Base-by-base conservation (phyloP, 2,888 invertebrate genomes). In the Mesochorus sp. region DNA sequence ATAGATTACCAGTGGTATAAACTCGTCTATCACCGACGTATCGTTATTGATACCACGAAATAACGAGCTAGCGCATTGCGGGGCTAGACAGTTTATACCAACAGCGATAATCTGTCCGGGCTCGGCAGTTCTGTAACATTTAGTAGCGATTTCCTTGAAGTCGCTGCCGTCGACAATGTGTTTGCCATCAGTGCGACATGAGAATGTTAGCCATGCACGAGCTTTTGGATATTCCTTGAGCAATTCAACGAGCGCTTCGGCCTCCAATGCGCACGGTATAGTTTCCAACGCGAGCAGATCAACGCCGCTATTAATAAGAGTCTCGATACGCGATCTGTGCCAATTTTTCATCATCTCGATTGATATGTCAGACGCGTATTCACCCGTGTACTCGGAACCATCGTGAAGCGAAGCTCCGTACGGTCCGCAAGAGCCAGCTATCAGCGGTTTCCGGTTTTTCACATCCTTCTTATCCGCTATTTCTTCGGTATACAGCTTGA, bases 201-300 rank as follows among this genome's bases (percentile, higher is more conserved):
- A 96, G 90, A 97, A 97, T 3, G 95, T 92, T 12, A 98, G 92
- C 97, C 97, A 98, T 21, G 96, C 96, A 89, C 95, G 96, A 0
- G 93, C 92, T 62, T 93, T 91, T 1, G 97, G 97, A 91, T 94
- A 96, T 82, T 96, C 95, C 81, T 94, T 93, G 10, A 98, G 91
- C 85, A 97, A 92, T 80, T 95, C 94, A 21, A 97, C 93, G 19
- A 98, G 91, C 89, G 96, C 95, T 89, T 95, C 94, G 0, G 97
- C 98, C 91, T 98, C 98, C 77, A 91, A 90, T 67, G 94, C 93
- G 83, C 96, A 95, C 8, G 98, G 98, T 84, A 98, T 96, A 0
- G 98, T 98, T 91, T 98, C 98, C 84, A 98, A 92, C 0, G 97
- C 97, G 79, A 98, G 91, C 3, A 97, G 91, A 91, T 98, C 97